These are phyloP conservation scores for Tetramorium parvispinum DNA, from an alignment of 1,140 invertebrate genomes.

Conservation along the genomic window DNA sequence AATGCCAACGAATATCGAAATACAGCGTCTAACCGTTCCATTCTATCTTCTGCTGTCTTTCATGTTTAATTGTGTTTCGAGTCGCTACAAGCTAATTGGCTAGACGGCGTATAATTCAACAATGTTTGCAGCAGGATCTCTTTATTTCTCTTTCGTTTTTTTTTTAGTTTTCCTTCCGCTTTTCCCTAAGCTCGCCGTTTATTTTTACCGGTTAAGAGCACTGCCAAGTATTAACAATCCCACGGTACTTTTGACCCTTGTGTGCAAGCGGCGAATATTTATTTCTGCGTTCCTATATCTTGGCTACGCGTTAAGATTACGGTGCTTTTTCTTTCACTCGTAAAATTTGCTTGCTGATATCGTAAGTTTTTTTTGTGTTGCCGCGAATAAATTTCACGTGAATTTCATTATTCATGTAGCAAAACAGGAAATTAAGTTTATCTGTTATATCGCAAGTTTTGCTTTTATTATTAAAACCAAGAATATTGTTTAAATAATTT, in stretches of 20 bases:
- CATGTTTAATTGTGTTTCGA: constrained; percentile 1
- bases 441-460: background rate
- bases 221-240: constrained; percentile 17
- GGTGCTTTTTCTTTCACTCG: background rate
- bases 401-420: constrained; percentile 3
- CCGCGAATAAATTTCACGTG: background rate
- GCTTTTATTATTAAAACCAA: background rate
- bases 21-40: background rate
- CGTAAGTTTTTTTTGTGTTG: constrained; percentile 2
- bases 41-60: background rate
- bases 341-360: constrained; percentile 10
- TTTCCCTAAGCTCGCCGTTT: background rate
- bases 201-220: constrained; percentile 20
- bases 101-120: constrained; percentile 18
- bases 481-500: background rate
- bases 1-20: background rate
- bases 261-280: constrained; percentile 29
- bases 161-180: background rate
- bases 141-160: background rate
- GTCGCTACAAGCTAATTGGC: constrained; percentile 15
- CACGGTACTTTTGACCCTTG: background rate
- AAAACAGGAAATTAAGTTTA: background rate
- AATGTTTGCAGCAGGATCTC: background rate
- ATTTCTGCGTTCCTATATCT: constrained; percentile 19
- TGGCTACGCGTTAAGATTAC: background rate